A percentile compares a stretch with the other conserved stretches of the same genome.
Conservation (phyloP, 2,797 vertebrate species). For the Phataginus tetradactyla region DNA sequence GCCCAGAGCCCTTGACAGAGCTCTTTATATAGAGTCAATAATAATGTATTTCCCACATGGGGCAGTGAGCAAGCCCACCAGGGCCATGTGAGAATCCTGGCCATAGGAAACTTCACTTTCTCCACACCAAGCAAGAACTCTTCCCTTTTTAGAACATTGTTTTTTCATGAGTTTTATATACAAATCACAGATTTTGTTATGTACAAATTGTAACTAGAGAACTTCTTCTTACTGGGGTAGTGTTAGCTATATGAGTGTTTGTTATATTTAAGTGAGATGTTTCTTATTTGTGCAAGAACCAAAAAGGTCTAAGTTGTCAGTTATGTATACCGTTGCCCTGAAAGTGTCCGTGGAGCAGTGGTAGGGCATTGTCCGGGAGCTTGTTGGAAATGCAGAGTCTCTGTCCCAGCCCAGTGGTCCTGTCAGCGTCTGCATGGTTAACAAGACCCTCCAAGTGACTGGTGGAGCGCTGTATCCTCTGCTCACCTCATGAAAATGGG, state of each 20-base stretch:
- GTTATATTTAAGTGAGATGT: constrained; percentile 8
- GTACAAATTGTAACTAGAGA: background rate
- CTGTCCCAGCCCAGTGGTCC: background rate
- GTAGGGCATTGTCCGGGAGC: background rate
- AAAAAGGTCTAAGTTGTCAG: background rate
- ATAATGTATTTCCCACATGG: no score
- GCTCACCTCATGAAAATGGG: background rate
- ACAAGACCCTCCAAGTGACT: background rate
- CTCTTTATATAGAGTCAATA: no score
- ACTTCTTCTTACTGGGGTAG: background rate
- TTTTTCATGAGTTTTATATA: background rate
- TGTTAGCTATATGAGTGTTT: background rate
- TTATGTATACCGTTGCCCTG: background rate
- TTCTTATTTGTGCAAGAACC: constrained; percentile 16
- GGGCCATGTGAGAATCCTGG: no score
- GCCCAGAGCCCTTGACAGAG: no score
- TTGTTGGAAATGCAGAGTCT: background rate
- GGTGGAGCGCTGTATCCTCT: background rate
- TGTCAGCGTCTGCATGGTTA: background rate
- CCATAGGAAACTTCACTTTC: no score
- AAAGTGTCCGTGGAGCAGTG: background rate
- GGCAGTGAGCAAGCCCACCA: no score
- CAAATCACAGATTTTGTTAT: background rate
- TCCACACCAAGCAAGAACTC: background rate
- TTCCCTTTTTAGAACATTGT: background rate